These are phyloP conservation scores for Syngnathus acus DNA, from an alignment of 2,797 vertebrate species.

Conservation along the genomic window DNA sequence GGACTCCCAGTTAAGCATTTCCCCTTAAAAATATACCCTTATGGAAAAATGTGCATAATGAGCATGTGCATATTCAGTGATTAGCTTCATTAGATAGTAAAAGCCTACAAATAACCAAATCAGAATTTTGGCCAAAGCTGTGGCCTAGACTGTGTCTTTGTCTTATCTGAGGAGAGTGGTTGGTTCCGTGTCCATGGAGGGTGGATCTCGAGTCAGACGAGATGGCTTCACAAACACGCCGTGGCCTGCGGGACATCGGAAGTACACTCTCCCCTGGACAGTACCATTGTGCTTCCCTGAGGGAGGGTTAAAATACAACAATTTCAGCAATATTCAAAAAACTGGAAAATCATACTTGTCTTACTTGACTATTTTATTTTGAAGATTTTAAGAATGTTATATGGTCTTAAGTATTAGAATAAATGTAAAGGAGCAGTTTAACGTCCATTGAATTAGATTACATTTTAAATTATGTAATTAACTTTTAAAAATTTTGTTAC, in stretches of 20 bases:
- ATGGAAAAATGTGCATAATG: slow-evolving; percentile 73
- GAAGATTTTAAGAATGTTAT: background rate
- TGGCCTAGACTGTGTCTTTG: slow-evolving; percentile 10
- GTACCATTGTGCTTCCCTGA: slow-evolving; percentile 77
- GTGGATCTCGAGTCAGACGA: slow-evolving; percentile 71
- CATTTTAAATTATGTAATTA: no score
- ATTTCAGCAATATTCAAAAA: background rate
- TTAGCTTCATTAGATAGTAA: slow-evolving; percentile 56
- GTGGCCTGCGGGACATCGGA: slow-evolving; percentile 75
- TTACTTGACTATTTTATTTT: no score
- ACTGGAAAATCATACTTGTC: background rate
- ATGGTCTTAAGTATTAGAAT: background rate
- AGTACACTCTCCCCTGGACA: slow-evolving; percentile 81
- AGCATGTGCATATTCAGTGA: slow-evolving; percentile 64
- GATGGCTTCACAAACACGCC: slow-evolving; percentile 79
- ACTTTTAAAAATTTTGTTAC: no score
- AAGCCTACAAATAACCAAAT: background rate
- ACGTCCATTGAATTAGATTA: no score
- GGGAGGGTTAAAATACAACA: slow-evolving; percentile 6
- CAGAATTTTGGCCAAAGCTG: slow-evolving; percentile 9
- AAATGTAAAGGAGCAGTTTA: background rate
- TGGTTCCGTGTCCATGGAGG: slow-evolving; percentile 51
- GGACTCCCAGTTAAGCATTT: slow-evolving; percentile 40
- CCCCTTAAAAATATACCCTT: slow-evolving; percentile 57
- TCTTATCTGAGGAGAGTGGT: slow-evolving; percentile 63